These are phyloP conservation scores for Drosophila repletoides DNA, from an alignment of 1,140 invertebrate species.

Conservation along the genomic window DNA sequence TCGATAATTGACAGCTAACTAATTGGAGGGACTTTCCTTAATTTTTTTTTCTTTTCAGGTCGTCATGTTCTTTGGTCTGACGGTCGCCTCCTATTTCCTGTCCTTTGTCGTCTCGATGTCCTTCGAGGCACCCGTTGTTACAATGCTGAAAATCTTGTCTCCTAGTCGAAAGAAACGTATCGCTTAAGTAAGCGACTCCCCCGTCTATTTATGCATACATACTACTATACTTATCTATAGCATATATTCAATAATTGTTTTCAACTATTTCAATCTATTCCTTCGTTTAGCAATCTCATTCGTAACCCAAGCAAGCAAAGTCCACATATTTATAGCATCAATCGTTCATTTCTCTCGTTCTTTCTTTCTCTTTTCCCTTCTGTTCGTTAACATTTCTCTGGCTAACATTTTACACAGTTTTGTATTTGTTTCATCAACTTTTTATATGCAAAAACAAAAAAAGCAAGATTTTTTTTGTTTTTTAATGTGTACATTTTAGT, in stretches of 20 bases:
- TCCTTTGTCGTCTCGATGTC: slow-evolving; percentile 90
- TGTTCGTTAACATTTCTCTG: not conserved
- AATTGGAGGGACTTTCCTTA: no score
- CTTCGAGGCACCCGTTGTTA: slow-evolving; percentile 92
- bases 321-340: slow-evolving; percentile 40
- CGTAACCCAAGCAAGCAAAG: not conserved
- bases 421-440: slow-evolving; percentile 20
- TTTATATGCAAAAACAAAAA: slow-evolving; percentile 35
- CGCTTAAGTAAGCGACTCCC: slow-evolving; percentile 46
- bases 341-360: slow-evolving; percentile 14
- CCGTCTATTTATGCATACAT: slow-evolving; percentile 56
- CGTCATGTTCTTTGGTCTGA: slow-evolving; percentile 89
- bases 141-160: slow-evolving; percentile 91
- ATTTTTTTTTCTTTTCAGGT: slow-evolving; percentile 82
- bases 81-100: slow-evolving; percentile 89
- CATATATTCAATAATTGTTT: no score
- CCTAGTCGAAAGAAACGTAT: slow-evolving; percentile 85
- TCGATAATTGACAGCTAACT: no score
- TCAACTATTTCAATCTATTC: slow-evolving; percentile 1
- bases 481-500: slow-evolving; percentile 76
- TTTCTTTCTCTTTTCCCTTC: not conserved
- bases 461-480: slow-evolving; percentile 51
- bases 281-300: not conserved
- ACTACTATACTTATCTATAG: not conserved
- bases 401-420: slow-evolving; percentile 1